These are phyloP conservation scores for Panopea generosa DNA, from an alignment of 2,888 invertebrate genomes.

Conservation along the genomic window DNA sequence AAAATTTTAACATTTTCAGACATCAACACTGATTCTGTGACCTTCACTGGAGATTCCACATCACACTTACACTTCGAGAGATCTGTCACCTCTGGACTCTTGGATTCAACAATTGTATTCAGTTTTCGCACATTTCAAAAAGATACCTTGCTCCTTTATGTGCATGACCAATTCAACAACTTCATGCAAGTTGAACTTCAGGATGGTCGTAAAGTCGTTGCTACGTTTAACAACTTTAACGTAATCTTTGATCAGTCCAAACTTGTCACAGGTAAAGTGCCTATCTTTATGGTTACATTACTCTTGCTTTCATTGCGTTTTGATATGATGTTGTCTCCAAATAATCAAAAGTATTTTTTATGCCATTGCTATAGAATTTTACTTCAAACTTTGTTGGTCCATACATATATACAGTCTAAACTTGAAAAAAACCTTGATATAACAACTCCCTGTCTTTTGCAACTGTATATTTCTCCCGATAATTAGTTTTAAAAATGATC, in stretches of 20 bases:
- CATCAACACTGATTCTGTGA: constrained; percentile 95
- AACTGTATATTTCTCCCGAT: too few relatives aligned
- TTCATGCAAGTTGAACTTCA: constrained; percentile 90
- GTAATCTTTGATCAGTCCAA: constrained; percentile 47
- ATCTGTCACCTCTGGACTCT: constrained; percentile 89
- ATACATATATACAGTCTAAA: too few relatives aligned
- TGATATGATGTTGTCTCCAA: too few relatives aligned
- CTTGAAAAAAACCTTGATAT: too few relatives aligned
- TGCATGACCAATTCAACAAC: constrained; percentile 96
- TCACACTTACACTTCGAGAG: constrained; percentile 88
- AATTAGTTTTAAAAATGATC: too few relatives aligned
- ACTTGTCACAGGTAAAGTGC: constrained; percentile 36
- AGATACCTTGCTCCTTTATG: constrained; percentile 91
- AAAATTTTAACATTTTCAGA: constrained; percentile 90
- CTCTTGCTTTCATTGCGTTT: too few relatives aligned
- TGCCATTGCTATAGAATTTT: too few relatives aligned
- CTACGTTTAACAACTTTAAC: constrained; percentile 62
- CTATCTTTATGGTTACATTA: too few relatives aligned
- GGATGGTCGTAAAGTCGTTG: constrained; percentile 61
- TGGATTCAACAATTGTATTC: constrained; percentile 93
- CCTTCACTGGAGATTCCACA: constrained; percentile 92
- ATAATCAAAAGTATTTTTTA: too few relatives aligned
- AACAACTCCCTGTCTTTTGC: too few relatives aligned
- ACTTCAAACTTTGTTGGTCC: too few relatives aligned
- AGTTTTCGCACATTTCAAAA: constrained; percentile 95